Evolutionary conservation across 1,140 invertebrate species (phyloP), one percentile per base, ranked within the genome.

Genomic region (Drosophila fuyamai): DNA sequence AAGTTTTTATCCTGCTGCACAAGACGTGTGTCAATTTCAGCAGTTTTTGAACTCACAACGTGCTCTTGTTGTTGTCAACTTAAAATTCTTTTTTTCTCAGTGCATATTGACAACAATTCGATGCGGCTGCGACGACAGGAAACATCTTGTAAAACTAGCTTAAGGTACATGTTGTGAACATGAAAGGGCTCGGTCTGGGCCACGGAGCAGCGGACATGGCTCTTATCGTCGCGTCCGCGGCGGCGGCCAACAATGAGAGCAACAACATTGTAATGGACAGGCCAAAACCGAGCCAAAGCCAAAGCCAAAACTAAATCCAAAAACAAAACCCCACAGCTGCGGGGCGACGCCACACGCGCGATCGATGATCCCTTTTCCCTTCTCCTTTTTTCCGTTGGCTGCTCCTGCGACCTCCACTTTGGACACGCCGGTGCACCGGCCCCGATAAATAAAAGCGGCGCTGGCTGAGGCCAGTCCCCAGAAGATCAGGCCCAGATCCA

Each of bases 101-200:
- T 62, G 53, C 48, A 66, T 89, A 91, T 91, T 91, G 90, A 90
- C 84, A 83, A 91, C 79, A 90, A 86, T 86, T 90, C 90, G 90
- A 91, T 90, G 80, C 75, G 77, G 77, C 83, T 86, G 73, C 81
- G 73, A 79, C 85, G 90, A 91, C 89, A 91, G 90, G 90, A 91
- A 91, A 91, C 90, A 91, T 91, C 89, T 81, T 91, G 90, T 91
- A 91, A 91, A 91, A 91, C 90, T 82, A 91, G 90, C 82, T 90
- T 91, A 86, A 77, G 80, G 72, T 76, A 91, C 90, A 91, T 91
- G 84, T 88, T 89, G 81, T 90, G 81, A 85, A 90, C 81, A 90
- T 90, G 75, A 83, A 89, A 89, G 80, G 79, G 82, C 58, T 68
- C 73, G 65, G 65, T 76, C 70, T 59, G 55, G 43, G 55, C 57